phyloP scores from a whole-genome alignment of 2,797 vertebrate genomes.

The Scolopax bukidnonensis region DNA sequence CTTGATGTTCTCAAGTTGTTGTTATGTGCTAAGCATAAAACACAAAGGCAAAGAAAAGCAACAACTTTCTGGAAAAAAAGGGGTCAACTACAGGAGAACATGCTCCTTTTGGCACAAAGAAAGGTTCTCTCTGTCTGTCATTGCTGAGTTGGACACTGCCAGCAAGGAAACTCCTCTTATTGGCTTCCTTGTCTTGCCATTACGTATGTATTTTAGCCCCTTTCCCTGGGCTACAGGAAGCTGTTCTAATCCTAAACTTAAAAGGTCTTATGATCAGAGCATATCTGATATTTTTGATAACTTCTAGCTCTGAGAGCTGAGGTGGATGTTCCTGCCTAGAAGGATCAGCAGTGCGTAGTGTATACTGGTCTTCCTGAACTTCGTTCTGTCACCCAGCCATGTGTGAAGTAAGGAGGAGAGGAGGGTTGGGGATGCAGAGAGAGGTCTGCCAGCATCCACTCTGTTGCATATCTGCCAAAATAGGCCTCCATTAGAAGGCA shows the following conservation, averaged over 20 bases:
- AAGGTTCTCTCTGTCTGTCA: background rate
- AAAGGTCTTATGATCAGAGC: background rate
- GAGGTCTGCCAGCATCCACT: background rate
- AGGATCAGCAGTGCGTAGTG: background rate
- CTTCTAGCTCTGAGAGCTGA: background rate
- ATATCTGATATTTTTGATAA: background rate
- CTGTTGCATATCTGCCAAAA: background rate
- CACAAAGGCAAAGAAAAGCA: background rate
- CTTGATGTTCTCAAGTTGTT: background rate
- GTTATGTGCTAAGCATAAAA: background rate
- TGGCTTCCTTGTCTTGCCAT: background rate
- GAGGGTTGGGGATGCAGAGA: background rate
- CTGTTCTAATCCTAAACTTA: background rate
- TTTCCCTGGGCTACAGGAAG: background rate
- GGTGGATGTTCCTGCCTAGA: background rate
- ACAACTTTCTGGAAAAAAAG: background rate
- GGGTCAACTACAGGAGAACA: background rate
- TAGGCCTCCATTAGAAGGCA: background rate
- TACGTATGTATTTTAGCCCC: fast-evolving
- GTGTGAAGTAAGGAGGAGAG: background rate
- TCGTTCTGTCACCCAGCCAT: background rate
- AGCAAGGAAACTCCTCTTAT: background rate
- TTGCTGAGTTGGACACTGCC: background rate
- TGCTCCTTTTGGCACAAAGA: background rate
- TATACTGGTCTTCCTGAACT: background rate